Evolutionary conservation across 2,888 invertebrate genomes (phyloP).

Genomic region (Stegana nigrithorax): DNA sequence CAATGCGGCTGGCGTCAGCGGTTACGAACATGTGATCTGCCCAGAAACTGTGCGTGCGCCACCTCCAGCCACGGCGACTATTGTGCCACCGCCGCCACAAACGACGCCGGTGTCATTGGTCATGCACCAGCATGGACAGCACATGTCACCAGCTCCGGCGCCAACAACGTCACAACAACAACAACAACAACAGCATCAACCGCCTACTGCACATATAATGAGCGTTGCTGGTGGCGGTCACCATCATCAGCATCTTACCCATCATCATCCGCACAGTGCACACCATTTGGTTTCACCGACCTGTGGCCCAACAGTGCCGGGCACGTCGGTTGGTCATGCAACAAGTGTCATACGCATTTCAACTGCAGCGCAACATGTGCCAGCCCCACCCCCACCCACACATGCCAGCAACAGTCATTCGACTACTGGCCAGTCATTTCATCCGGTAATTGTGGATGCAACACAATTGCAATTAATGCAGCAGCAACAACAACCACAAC

Average conservation of each 20-base stretch:
- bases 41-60: constrained; percentile 60
- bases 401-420: constrained; percentile 38
- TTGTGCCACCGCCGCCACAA: constrained; percentile 58
- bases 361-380: constrained; percentile 71
- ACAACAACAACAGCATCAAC: constrained; percentile 42
- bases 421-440: constrained; percentile 59
- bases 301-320: constrained; percentile 33
- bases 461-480: constrained; percentile 73
- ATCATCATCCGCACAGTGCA: constrained; percentile 31
- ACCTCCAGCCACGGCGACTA: constrained; percentile 46
- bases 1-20: constrained; percentile 23
- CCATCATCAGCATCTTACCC: constrained; percentile 23
- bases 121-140: constrained; percentile 65
- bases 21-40: constrained; percentile 63
- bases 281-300: constrained; percentile 39
- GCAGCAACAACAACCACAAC: constrained; percentile 38
- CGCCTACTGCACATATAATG: constrained; percentile 51
- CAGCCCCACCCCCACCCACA: neutral
- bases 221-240: neutral
- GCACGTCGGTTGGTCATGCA: constrained; percentile 71
- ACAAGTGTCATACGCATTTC: constrained; percentile 89
- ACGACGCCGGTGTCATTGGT: constrained; percentile 62
- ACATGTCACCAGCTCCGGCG: constrained; percentile 43
- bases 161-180: constrained; percentile 6
- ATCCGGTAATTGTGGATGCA: constrained; percentile 84